Percentiles rank a stretch among this genome's conserved stretches.
Conservation (phyloP, 1,140 invertebrate species). For the Caenorhabditis briggsae region DNA sequence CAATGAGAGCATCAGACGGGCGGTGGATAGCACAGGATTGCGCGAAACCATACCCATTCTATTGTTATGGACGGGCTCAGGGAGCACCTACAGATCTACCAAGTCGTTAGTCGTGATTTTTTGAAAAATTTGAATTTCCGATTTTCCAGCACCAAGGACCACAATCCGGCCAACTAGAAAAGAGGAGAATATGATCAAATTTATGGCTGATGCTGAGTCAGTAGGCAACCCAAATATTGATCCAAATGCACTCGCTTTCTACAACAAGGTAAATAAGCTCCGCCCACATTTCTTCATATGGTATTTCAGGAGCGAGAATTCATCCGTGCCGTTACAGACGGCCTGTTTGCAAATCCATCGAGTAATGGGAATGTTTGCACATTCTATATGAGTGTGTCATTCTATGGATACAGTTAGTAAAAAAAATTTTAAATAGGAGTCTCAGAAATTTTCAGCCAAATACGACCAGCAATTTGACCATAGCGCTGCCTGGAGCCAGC, state of each 20-base stretch:
- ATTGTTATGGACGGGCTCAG: constrained; percentile 1
- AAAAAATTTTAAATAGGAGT: not conserved
- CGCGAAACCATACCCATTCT: not conserved
- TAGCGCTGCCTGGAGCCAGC: not conserved
- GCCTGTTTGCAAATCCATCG: constrained; percentile 8
- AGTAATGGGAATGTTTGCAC: not conserved
- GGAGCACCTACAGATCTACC: not conserved
- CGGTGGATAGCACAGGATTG: constrained; percentile 23
- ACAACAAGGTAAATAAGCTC: constrained; percentile 6
- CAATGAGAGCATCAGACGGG: not conserved
- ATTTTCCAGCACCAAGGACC: not conserved
- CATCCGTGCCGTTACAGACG: constrained; percentile 19
- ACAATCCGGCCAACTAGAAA: not conserved
- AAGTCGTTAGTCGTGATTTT: not conserved
- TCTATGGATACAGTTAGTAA: constrained; percentile 40
- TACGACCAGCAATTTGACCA: constrained; percentile 23
- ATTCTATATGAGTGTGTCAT: not conserved
- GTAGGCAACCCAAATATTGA: constrained; percentile 20
- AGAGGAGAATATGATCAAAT: constrained; percentile 48
- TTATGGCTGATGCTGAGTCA: constrained; percentile 37
- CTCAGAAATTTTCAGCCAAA: not conserved
- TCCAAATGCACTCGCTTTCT: not conserved
- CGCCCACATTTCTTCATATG: too few species aligned
- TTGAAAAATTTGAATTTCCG: not conserved
- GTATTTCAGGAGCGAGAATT: constrained; percentile 27